A percentile compares a stretch with the other conserved stretches of the same genome.
Conservation (phyloP, 2,797 vertebrate genomes). For the Lacerta bilineata region DNA sequence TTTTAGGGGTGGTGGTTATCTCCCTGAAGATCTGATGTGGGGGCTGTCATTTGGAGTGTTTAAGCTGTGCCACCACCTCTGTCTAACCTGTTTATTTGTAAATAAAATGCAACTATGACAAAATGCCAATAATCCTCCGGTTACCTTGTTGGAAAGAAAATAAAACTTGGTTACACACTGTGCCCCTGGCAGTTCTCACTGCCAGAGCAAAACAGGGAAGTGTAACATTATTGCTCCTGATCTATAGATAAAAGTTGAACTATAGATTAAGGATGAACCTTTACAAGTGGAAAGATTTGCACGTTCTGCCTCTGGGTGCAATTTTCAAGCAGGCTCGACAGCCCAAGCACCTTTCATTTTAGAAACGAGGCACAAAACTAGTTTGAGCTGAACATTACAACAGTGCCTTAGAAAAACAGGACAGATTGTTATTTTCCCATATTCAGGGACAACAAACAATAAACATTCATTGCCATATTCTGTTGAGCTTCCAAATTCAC, state of each 20-base stretch:
- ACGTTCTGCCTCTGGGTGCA: neutral
- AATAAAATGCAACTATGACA: no score
- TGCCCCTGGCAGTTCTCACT: neutral
- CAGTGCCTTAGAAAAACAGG: neutral
- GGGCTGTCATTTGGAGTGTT: no score
- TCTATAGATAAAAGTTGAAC: neutral
- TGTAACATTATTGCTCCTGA: neutral
- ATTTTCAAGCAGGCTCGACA: neutral
- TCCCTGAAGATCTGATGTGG: no score
- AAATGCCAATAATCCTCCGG: no score
- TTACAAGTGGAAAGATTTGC: neutral
- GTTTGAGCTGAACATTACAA: neutral
- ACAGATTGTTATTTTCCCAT: neutral
- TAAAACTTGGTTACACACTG: neutral
- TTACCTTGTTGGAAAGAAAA: no score
- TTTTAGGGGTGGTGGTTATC: no score
- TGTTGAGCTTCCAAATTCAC: neutral
- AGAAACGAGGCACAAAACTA: neutral
- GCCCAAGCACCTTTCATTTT: neutral
- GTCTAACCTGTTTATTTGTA: no score
- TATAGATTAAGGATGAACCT: neutral
- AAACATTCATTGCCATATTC: slow-evolving; percentile 11
- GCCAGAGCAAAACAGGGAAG: neutral
- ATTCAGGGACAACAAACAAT: neutral
- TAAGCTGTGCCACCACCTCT: no score